These are phyloP conservation scores for Coturnix japonica DNA, from an alignment of 2,113 vertebrate species.

Conservation along the genomic window DNA sequence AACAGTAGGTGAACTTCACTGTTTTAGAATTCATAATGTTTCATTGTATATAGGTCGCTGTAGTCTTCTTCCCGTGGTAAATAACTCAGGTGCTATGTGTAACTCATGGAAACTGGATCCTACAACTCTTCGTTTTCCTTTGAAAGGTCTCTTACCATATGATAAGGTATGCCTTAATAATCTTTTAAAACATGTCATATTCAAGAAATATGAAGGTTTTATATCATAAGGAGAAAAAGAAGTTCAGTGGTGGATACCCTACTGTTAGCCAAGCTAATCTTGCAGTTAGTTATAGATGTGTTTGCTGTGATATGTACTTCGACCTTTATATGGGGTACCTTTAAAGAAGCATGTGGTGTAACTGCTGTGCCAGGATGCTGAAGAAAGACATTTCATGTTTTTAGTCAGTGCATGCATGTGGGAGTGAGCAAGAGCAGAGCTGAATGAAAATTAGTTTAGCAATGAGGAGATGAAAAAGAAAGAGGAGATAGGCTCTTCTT, in stretches of 20 bases:
- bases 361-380: not conserved
- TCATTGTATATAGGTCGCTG: conserved; percentile 86
- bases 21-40: conserved; percentile 22
- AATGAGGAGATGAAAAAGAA: not conserved
- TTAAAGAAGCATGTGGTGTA: not conserved
- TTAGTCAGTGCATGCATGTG: not conserved
- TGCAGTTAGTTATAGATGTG: not conserved
- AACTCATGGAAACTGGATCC: conserved; percentile 99
- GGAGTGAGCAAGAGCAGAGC: not conserved
- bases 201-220: not conserved
- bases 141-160: conserved; percentile 94
- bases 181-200: not conserved
- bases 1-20: not conserved
- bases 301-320: not conserved
- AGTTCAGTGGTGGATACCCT: not conserved
- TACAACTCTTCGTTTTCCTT: conserved; percentile 92
- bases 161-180: conserved; percentile 87
- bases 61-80: conserved; percentile 96
- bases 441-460: not conserved
- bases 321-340: not conserved
- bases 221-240: not conserved
- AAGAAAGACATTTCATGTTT: not conserved
- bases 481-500: not conserved
- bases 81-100: conserved; percentile 98
- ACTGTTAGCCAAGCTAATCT: not conserved